Conservation (phyloP, 1,140 invertebrate species). For the honey bee (Apis mellifera) region Amel_HAv3.1 CM009938.2:9344001-9344500, state of each 20-base stretch:
- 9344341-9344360: not conserved
- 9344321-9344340: not conserved
- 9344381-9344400: constrained; percentile 2
- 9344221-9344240: constrained; percentile 70
- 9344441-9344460: constrained; percentile 9
- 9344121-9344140: constrained; percentile 43
- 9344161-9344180: not conserved
- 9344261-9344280: constrained; percentile 66
- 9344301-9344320: not conserved
- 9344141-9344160: not conserved
- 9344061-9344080: no score
- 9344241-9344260: constrained; percentile 31
- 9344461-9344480: constrained; percentile 33
- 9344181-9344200: constrained; percentile 62
- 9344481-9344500: constrained; percentile 21
- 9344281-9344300: constrained; percentile 65
- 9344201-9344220: constrained; percentile 61
- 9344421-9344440: constrained; percentile 9
- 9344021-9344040: not conserved
- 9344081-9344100: not conserved
- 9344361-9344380: not conserved
- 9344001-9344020: not conserved
- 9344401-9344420: constrained; percentile 18
- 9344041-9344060: not conserved
- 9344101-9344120: not conserved